phyloP scores from a whole-genome alignment of 1,140 invertebrate genomes.

The Drosophila micromelanica region DNA sequence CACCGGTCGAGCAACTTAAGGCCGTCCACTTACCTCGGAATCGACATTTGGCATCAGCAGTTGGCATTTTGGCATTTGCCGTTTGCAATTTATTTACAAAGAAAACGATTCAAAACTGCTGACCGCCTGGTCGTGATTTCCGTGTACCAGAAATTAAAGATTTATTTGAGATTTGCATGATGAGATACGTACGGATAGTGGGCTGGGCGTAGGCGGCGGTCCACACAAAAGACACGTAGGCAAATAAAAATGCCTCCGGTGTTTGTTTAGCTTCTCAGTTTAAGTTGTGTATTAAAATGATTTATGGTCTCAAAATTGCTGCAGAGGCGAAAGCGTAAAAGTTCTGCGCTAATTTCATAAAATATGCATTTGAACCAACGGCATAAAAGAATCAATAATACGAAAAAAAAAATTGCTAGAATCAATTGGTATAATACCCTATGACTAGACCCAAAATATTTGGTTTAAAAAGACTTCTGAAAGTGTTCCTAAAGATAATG shows the following conservation, averaged over 20 bases:
- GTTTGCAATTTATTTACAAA: slow-evolving; percentile 34
- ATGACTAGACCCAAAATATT: neutral
- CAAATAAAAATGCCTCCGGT: slow-evolving; percentile 74
- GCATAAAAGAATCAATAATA: slow-evolving; percentile 35
- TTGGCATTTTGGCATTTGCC: slow-evolving; percentile 42
- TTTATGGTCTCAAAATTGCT: slow-evolving; percentile 55
- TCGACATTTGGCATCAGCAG: slow-evolving; percentile 25
- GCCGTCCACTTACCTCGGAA: slow-evolving; percentile 12
- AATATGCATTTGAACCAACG: slow-evolving; percentile 47
- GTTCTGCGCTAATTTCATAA: slow-evolving; percentile 59
- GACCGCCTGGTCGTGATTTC: slow-evolving; percentile 67
- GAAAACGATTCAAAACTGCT: slow-evolving; percentile 40
- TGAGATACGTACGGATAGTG: slow-evolving; percentile 56
- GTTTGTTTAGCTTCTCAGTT: slow-evolving; percentile 44
- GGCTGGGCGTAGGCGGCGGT: slow-evolving; percentile 9
- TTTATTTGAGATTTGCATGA: slow-evolving; percentile 79
- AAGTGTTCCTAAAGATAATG: too few species aligned
- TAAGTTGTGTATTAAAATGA: slow-evolving; percentile 70
- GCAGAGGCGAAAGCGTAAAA: slow-evolving; percentile 13
- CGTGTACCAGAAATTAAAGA: slow-evolving; percentile 73
- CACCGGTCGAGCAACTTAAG: neutral
- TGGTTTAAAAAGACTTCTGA: too few species aligned
- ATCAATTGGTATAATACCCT: neutral
- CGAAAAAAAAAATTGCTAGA: neutral
- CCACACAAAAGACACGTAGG: slow-evolving; percentile 68